These are phyloP conservation scores for Psittacula cyanocephala DNA, from an alignment of 2,113 vertebrate species.

Conservation along the genomic window DNA sequence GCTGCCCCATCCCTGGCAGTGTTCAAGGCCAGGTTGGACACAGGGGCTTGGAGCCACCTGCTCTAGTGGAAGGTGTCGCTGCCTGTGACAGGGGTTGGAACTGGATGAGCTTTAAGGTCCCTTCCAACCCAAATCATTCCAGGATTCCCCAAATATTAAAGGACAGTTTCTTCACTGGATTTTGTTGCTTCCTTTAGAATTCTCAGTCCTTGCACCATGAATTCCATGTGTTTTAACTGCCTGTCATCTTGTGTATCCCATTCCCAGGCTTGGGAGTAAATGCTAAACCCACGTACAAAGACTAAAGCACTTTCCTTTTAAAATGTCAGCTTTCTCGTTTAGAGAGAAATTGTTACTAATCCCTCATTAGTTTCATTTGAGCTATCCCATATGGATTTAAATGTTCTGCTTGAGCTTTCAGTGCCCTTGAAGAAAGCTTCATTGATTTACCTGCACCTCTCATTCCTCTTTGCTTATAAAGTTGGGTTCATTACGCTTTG, in stretches of 20 bases:
- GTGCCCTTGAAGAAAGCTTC: not conserved
- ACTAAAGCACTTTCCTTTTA: not conserved
- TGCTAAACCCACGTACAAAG: not conserved
- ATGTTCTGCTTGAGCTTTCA: not conserved
- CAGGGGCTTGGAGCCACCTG: not conserved
- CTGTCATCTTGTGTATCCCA: not conserved
- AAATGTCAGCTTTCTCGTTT: not conserved
- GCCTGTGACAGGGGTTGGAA: accelerated
- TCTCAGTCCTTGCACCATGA: accelerated
- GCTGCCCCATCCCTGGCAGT: too few relatives aligned
- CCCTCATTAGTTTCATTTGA: not conserved
- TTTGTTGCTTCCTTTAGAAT: not conserved
- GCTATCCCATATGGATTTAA: not conserved
- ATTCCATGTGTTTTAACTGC: not conserved
- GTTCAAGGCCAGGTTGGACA: too few relatives aligned
- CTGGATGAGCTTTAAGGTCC: not conserved
- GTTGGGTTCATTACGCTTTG: not conserved
- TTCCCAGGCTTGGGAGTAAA: not conserved
- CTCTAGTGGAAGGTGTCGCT: accelerated
- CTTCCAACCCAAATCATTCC: not conserved
- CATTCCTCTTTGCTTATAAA: not conserved
- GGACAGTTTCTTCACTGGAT: not conserved
- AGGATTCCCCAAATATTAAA: not conserved
- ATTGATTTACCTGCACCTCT: not conserved
- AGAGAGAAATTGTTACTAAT: not conserved